Evolutionary conservation across 2,888 invertebrate species (phyloP).

Genomic region (Peribatodes rhomboidaria): DNA sequence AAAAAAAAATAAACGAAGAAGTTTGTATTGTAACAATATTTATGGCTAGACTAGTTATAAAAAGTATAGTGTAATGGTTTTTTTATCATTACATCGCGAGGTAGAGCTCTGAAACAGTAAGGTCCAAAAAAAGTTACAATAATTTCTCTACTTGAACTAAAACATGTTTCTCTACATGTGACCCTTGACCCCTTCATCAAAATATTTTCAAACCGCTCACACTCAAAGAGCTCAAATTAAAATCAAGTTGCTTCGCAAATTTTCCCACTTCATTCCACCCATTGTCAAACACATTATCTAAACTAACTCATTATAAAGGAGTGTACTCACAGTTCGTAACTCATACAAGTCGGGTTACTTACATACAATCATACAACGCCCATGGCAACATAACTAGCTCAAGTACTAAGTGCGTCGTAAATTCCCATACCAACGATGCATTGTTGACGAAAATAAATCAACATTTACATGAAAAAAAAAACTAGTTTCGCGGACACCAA

Average conservation of each 20-base stretch:
- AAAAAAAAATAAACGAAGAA: too few relatives aligned
- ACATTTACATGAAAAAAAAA: slow-evolving; percentile 81
- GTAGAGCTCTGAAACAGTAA: too few relatives aligned
- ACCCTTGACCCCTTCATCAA: slow-evolving; percentile 58
- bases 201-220: slow-evolving; percentile 61
- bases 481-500: slow-evolving; percentile 72
- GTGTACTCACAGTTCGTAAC: slow-evolving; percentile 39
- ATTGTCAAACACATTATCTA: slow-evolving; percentile 62
- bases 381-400: slow-evolving; percentile 63
- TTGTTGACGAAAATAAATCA: slow-evolving; percentile 85
- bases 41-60: too few relatives aligned
- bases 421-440: slow-evolving; percentile 78
- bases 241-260: slow-evolving; percentile 63
- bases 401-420: slow-evolving; percentile 61
- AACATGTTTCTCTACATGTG: slow-evolving; percentile 38
- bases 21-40: too few relatives aligned
- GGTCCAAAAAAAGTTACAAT: too few relatives aligned
- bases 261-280: slow-evolving; percentile 66
- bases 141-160: too few relatives aligned
- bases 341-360: slow-evolving; percentile 53
- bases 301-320: slow-evolving; percentile 49
- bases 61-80: too few relatives aligned
- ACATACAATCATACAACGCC: slow-evolving; percentile 51
- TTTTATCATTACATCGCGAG: too few relatives aligned
- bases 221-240: slow-evolving; percentile 34